These are phyloP conservation scores for Microcebus lehilahytsara DNA, from an alignment of 2,113 vertebrate species.

Conservation along the genomic window DNA sequence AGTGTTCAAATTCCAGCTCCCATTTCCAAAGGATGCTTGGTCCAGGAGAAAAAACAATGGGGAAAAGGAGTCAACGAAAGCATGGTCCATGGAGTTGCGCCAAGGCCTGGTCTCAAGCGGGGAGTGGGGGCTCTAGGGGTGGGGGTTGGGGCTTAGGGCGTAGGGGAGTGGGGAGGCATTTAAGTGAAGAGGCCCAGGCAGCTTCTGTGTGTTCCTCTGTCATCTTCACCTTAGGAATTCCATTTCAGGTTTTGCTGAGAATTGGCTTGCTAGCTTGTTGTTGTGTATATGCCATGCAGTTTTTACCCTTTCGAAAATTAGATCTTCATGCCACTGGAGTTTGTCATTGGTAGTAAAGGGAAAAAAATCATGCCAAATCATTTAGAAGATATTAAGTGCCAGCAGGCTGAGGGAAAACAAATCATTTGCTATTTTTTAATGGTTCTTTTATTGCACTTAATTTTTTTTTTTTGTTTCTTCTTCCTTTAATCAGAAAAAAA, in stretches of 20 bases:
- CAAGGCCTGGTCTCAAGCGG: background rate
- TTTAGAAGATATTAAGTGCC: conserved; percentile 80
- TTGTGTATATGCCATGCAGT: conserved; percentile 93
- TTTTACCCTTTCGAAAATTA: conserved; percentile 87
- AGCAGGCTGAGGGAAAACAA: conserved; percentile 75
- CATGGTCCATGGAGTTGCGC: conserved; percentile 31
- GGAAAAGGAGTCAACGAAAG: conserved; percentile 41
- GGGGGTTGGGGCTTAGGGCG: background rate
- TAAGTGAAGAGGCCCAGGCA: background rate
- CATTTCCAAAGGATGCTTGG: conserved; percentile 71
- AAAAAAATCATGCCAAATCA: conserved; percentile 86
- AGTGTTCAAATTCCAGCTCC: conserved; percentile 70
- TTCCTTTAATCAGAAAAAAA: conserved; percentile 81
- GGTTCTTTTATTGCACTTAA: conserved; percentile 87
- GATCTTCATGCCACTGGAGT: conserved; percentile 93
- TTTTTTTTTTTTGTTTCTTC: conserved; percentile 75
- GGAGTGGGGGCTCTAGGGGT: background rate
- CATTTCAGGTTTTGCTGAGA: conserved; percentile 80
- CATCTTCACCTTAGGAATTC: conserved; percentile 37
- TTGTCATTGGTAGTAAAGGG: conserved; percentile 79
- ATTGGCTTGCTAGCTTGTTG: conserved; percentile 82
- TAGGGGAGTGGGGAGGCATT: background rate
- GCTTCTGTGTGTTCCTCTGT: conserved; percentile 33
- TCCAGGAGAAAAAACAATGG: conserved; percentile 58
- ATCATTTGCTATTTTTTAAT: conserved; percentile 77